Base-by-base conservation (phyloP, 2,797 vertebrate species). In the Coracias cyanogaster region DNA sequence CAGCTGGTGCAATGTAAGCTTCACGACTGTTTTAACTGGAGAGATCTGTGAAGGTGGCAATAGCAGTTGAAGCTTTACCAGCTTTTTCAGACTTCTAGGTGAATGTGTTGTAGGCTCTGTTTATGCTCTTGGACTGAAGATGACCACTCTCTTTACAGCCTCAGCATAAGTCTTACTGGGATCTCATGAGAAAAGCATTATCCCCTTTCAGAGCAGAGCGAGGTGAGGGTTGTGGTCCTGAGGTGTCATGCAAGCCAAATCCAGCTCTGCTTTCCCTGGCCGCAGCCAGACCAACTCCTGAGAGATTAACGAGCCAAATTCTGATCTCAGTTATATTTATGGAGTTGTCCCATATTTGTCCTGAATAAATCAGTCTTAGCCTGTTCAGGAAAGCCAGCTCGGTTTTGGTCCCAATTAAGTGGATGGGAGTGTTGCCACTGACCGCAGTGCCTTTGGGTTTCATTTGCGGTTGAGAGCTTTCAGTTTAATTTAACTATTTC, bases 371-470 rank as follows among this genome's bases (percentile, higher is more conserved):
- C 79, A 70, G 66, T n/a, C 72, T 43, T 66, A 46, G 31, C n/a
- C 70, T 39, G 64, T 8, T 73, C 57, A 87, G 67, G 26, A 85
- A 84, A 94, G 88, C 74, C 88, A 96, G 70, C 24, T 60, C 86
- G 66, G 67, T 73, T 95, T 82, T 80, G 93, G 60, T 80, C 83
- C 81, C 67, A 84, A 29, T 95, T 80, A 94, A 90, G 49, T 62
- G 60, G 57, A 24, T 31, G 83, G 88, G 86, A 96, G 73, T 11
- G 18, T n/a, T 90, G 94, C 78, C 81, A 82, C 2, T 77, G 87
- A 37, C 69, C 89, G 51, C 87, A 91, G 35, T 17, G 37, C 54
- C 12, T 89, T 92, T 85, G 86, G 43, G 62, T 82, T 94, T 93
- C 37, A 31, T 54, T 81, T 86, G 77, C 2, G 3, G 10, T 33